Conservation (phyloP, 2,888 invertebrate species). For the Leptinotarsa haldemani region DNA sequence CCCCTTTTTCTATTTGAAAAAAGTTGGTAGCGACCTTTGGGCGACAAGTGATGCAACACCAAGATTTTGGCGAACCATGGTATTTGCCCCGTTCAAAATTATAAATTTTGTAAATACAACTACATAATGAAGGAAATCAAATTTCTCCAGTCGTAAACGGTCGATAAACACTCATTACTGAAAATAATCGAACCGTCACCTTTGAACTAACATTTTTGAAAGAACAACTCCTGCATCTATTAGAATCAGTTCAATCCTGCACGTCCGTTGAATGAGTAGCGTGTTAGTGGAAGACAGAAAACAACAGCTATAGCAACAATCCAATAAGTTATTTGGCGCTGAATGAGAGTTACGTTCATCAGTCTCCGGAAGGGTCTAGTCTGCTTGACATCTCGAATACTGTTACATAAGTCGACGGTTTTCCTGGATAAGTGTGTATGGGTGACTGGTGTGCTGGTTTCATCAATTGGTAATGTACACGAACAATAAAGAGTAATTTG, state of each 20-base stretch:
- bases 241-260: not conserved
- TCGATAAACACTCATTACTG: not conserved
- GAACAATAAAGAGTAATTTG: slow-evolving; percentile 25
- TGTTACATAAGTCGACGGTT: slow-evolving; percentile 28
- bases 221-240: slow-evolving; percentile 10
- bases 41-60: too few relatives aligned
- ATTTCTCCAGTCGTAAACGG: not conserved
- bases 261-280: slow-evolving; percentile 12
- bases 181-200: not conserved
- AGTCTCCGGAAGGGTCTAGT: slow-evolving; percentile 43
- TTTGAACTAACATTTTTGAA: not conserved
- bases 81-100: too few relatives aligned
- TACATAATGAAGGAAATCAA: not conserved
- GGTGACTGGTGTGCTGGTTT: slow-evolving; percentile 15
- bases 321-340: slow-evolving; percentile 43
- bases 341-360: slow-evolving; percentile 36
- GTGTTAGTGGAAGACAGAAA: slow-evolving; percentile 30
- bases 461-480: slow-evolving; percentile 29
- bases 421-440: slow-evolving; percentile 22
- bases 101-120: too few relatives aligned
- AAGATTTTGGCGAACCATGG: too few relatives aligned
- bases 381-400: slow-evolving; percentile 38
- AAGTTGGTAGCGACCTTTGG: too few relatives aligned
- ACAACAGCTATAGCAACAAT: slow-evolving; percentile 33
- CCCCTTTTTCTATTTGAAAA: too few relatives aligned